These are phyloP conservation scores for Nanorana parkeri DNA, from an alignment of 2,113 vertebrate genomes.

Conservation along the genomic window DNA sequence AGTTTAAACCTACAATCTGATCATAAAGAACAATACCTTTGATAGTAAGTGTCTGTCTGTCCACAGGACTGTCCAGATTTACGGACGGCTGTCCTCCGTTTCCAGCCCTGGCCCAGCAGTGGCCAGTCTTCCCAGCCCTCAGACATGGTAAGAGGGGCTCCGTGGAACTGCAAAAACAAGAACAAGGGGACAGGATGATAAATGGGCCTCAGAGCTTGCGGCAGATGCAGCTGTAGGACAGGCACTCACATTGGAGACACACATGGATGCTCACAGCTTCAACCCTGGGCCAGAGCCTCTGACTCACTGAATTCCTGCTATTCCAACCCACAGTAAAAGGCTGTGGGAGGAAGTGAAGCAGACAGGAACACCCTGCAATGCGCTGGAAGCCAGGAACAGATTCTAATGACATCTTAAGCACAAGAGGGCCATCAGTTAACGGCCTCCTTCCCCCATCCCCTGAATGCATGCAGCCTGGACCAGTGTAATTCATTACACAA, in stretches of 20 bases:
- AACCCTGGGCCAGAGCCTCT: background rate
- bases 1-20: too few species aligned
- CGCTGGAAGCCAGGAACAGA: background rate
- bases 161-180: constrained; percentile 40
- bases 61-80: constrained; percentile 81
- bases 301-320: constrained; percentile 32
- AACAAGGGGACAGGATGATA: constrained; percentile 24
- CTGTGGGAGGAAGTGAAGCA: constrained; percentile 17
- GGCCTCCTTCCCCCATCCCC: too few species aligned
- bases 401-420: background rate
- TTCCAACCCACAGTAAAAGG: background rate
- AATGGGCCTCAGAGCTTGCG: background rate
- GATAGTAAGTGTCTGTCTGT: constrained; percentile 86
- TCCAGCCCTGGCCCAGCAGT: constrained; percentile 83
- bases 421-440: too few species aligned
- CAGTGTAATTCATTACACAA: too few species aligned
- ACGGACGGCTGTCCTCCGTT: constrained; percentile 81
- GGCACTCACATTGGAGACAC: background rate
- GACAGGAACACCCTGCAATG: constrained; percentile 31
- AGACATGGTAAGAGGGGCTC: constrained; percentile 64
- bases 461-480: too few species aligned
- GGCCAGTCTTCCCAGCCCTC: constrained; percentile 86
- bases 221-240: background rate
- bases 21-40: constrained; percentile 72
- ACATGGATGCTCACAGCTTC: background rate